A percentile compares a stretch with the other conserved stretches of the same genome.
Conservation (phyloP, 1,140 invertebrate species). For the Philotrypesis tridentata region DNA sequence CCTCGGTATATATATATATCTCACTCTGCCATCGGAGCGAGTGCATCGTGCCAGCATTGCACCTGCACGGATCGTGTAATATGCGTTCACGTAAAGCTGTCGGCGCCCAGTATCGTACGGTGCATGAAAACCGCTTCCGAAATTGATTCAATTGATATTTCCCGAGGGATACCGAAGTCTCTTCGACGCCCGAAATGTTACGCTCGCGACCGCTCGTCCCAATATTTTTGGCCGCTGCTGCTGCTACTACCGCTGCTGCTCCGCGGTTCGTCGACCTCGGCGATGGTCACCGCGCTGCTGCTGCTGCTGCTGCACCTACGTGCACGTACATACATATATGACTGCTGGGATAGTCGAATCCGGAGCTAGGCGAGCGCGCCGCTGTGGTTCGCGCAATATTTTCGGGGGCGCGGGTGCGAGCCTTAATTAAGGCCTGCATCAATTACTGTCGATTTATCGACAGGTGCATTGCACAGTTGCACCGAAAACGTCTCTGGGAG, state of each 20-base stretch:
- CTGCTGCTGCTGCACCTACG: background rate
- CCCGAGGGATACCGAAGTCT: conserved; percentile 49
- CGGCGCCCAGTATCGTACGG: conserved; percentile 44
- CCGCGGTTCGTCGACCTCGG: conserved; percentile 40
- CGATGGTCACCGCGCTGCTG: background rate
- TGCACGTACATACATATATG: background rate
- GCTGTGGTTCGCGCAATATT: background rate
- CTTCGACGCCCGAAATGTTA: conserved; percentile 31
- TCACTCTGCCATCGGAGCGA: background rate
- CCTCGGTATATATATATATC: background rate
- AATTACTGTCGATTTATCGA: conserved; percentile 39
- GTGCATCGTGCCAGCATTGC: background rate
- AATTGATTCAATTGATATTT: conserved; percentile 64
- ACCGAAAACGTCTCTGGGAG: background rate
- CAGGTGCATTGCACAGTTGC: background rate
- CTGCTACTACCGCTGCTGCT: background rate
- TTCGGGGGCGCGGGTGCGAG: background rate
- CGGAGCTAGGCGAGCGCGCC: background rate
- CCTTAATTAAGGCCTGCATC: conserved; percentile 30
- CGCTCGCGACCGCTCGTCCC: conserved; percentile 22
- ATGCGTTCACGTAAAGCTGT: conserved; percentile 47
- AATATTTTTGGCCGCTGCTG: conserved; percentile 51
- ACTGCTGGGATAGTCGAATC: background rate
- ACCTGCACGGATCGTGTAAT: conserved; percentile 53
- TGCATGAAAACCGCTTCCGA: conserved; percentile 58